Evolutionary conservation across 2,797 vertebrate genomes (phyloP).

Genomic region (Leucoraja ocellata): DNA sequence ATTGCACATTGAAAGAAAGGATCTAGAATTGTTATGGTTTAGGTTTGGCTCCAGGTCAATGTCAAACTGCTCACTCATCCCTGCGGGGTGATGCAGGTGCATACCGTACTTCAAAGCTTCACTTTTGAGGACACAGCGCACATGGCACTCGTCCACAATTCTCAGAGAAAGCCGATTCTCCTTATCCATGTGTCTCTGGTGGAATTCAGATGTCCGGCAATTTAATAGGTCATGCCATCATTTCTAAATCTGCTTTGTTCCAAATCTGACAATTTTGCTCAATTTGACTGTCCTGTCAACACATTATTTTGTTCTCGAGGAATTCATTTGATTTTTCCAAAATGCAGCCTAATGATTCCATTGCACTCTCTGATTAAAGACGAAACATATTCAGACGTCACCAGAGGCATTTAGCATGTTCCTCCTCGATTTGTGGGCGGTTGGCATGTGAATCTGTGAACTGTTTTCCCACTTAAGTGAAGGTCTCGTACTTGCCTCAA

Average conservation of each 20-base stretch:
- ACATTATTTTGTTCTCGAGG: not conserved
- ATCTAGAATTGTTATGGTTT: not conserved
- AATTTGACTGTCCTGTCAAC: not conserved
- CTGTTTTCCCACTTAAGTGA: too few species aligned
- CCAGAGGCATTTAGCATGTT: too few species aligned
- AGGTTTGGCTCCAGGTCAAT: not conserved
- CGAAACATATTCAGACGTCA: too few species aligned
- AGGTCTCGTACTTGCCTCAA: too few species aligned
- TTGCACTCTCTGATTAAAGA: not conserved
- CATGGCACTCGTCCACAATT: not conserved
- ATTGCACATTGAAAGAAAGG: conserved; percentile 9
- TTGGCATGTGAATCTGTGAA: too few species aligned
- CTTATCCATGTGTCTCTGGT: not conserved
- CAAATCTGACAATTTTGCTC: not conserved
- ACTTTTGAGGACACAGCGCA: not conserved
- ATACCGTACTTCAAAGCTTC: not conserved
- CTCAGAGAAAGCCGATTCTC: not conserved
- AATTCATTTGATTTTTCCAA: not conserved
- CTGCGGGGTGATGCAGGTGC: not conserved
- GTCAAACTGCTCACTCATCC: not conserved
- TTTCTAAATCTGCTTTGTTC: too few species aligned
- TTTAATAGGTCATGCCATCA: not conserved
- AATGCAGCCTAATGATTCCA: too few species aligned
- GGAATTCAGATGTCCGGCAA: not conserved
- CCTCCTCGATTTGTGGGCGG: too few species aligned